Conservation (phyloP, 2,888 invertebrate species). For the Cryptocheilus praepositus region DNA sequence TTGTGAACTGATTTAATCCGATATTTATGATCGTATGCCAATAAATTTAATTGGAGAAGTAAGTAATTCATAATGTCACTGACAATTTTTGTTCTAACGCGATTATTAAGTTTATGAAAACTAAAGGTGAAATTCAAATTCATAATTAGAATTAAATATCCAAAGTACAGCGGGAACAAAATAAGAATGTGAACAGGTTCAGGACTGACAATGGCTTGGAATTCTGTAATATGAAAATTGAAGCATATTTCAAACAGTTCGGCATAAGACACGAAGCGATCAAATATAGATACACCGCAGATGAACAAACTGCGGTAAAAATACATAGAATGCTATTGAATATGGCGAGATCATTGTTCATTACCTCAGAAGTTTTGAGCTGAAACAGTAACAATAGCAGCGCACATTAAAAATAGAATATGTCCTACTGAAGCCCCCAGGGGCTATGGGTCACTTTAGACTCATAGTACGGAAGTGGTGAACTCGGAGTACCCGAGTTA, state of each 20-base stretch:
- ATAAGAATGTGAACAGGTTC: slow-evolving; percentile 23
- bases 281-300: neutral
- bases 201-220: slow-evolving; percentile 39
- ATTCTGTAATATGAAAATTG: slow-evolving; percentile 26
- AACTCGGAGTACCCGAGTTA: too few species aligned
- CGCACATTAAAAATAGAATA: too few species aligned
- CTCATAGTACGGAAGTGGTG: too few species aligned
- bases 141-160: slow-evolving; percentile 28
- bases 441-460: too few species aligned
- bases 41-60: slow-evolving; percentile 45
- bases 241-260: slow-evolving; percentile 7
- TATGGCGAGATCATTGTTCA: too few species aligned
- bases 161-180: slow-evolving; percentile 24
- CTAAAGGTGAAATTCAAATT: slow-evolving; percentile 19
- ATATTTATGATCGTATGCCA: slow-evolving; percentile 62
- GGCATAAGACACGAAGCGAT: neutral
- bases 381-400: too few species aligned
- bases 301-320: neutral
- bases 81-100: too few species aligned
- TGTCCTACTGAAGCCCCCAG: too few species aligned
- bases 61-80: slow-evolving; percentile 31
- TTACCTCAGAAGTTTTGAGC: too few species aligned
- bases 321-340: too few species aligned
- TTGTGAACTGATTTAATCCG: slow-evolving; percentile 54
- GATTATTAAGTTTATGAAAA: slow-evolving; percentile 51